These are phyloP conservation scores for Melipona bicolor DNA, from an alignment of 2,888 invertebrate genomes.

Conservation along the genomic window DNA sequence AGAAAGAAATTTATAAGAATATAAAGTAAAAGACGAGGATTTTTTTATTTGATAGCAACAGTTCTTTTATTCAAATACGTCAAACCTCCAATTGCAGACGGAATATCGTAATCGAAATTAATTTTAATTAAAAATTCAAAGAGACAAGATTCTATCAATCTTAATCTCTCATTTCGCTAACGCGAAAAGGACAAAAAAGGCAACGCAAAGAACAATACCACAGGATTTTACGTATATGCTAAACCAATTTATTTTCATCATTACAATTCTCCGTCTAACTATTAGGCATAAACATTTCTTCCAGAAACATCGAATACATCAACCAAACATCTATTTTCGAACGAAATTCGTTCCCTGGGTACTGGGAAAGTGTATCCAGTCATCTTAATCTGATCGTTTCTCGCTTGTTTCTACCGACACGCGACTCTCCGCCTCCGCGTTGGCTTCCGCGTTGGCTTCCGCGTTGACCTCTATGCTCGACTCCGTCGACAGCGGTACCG, in stretches of 20 bases:
- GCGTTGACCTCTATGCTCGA: too few species aligned
- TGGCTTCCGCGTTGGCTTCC: background rate
- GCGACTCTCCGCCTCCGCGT: background rate
- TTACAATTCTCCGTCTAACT: conserved; percentile 45
- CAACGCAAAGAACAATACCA: background rate
- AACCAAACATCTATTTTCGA: conserved; percentile 17
- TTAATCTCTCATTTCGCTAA: background rate
- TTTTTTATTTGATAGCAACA: background rate
- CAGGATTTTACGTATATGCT: conserved; percentile 36
- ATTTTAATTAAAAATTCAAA: background rate
- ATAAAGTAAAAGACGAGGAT: background rate
- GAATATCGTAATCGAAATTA: too few species aligned
- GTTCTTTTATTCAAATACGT: background rate
- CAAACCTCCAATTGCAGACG: background rate
- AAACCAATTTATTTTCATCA: conserved; percentile 54
- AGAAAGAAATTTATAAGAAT: background rate
- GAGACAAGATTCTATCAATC: background rate
- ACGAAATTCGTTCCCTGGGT: background rate
- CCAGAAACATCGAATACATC: conserved; percentile 17
- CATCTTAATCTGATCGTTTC: background rate
- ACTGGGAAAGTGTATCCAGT: background rate
- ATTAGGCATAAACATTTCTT: conserved; percentile 19
- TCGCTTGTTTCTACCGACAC: rapidly evolving
- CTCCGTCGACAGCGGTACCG: too few species aligned
- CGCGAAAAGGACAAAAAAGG: background rate